These are phyloP conservation scores for Eudemis profundana DNA, from an alignment of 2,888 invertebrate genomes.

Conservation along the genomic window DNA sequence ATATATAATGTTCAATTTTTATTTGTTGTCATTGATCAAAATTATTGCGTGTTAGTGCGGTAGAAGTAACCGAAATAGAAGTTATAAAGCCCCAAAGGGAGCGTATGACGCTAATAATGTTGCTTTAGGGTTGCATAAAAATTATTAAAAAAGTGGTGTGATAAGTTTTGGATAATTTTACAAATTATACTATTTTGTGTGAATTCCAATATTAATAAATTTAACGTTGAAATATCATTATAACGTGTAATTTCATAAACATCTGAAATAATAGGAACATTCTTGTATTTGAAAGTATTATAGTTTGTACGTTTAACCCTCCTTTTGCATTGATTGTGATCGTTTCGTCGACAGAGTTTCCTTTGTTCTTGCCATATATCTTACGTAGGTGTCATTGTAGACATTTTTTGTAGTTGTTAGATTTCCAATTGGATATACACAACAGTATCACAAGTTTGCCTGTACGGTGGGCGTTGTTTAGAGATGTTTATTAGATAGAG, in stretches of 20 bases:
- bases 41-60: slow-evolving; percentile 84
- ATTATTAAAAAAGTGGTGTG: slow-evolving; percentile 82
- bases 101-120: slow-evolving; percentile 84
- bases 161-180: slow-evolving; percentile 86
- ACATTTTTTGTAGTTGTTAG: slow-evolving; percentile 78
- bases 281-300: slow-evolving; percentile 68
- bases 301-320: slow-evolving; percentile 61
- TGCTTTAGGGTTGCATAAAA: slow-evolving; percentile 84
- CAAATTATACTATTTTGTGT: slow-evolving; percentile 85
- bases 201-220: slow-evolving; percentile 81
- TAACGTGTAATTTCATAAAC: slow-evolving; percentile 65
- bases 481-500: slow-evolving; percentile 75
- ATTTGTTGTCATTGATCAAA: slow-evolving; percentile 85
- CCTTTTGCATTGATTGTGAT: slow-evolving; percentile 66
- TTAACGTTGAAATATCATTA: slow-evolving; percentile 71
- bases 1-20: slow-evolving; percentile 81
- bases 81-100: slow-evolving; percentile 83
- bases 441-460: slow-evolving; percentile 80
- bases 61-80: slow-evolving; percentile 82
- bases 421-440: slow-evolving; percentile 81
- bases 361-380: slow-evolving; percentile 84
- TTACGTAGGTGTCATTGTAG: slow-evolving; percentile 81
- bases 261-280: slow-evolving; percentile 65
- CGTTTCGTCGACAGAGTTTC: slow-evolving; percentile 76
- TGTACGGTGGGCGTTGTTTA: slow-evolving; percentile 79